Base-by-base conservation (phyloP, 2,113 vertebrate species). In the Xyliphius kryptos region DNA sequence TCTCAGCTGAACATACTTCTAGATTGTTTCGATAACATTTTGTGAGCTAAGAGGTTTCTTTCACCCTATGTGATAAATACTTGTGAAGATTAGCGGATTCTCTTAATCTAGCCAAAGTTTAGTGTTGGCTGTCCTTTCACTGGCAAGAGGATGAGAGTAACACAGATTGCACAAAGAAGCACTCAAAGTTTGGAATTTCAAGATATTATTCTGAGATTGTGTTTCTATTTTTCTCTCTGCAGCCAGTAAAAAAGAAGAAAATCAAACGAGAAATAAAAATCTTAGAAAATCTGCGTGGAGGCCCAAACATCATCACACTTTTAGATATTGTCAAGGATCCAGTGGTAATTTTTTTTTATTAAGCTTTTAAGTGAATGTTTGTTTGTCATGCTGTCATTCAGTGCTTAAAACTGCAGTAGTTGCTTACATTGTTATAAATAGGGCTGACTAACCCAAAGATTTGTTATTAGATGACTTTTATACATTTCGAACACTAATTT, bases 201-300 rank as follows among this genome's bases (percentile, higher is more conserved):
- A 32, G 37, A 43, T 49, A 51, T 26, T 43, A 7, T 8, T 56
- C 44, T 50, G 49, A 36, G 20, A 62, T 6, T 61, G 5, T 17
- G 51, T 8, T 21, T 56, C 37, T 49, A 38, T 26, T 44, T 60
- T n/a, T 63, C 36, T 14, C 7, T 17, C 9, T 6, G 1, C 68
- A 86, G 85, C 83, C 82, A 1, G 85, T 86, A 41, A 85, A 86
- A 48, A 85, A 86, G 77, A 86, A 86, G 79, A 85, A 86, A 73
- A 86, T 85, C 63, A 85, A 85, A 61, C 67, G 83, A 6, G 83
- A 86, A 74, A 86, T 85, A 5, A 86, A 85, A 61, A 86, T 86
- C 69, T 76, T 86, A 64, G 85, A 86, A 53, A 86, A 86, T 7
- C 74, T 86, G 14, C 72, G 85, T 2, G 83, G 83, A 0, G 83